Evolutionary conservation across 2,888 invertebrate genomes (phyloP), one percentile per base, ranked within the genome.

Genomic region (Geotrupes spiniger): DNA sequence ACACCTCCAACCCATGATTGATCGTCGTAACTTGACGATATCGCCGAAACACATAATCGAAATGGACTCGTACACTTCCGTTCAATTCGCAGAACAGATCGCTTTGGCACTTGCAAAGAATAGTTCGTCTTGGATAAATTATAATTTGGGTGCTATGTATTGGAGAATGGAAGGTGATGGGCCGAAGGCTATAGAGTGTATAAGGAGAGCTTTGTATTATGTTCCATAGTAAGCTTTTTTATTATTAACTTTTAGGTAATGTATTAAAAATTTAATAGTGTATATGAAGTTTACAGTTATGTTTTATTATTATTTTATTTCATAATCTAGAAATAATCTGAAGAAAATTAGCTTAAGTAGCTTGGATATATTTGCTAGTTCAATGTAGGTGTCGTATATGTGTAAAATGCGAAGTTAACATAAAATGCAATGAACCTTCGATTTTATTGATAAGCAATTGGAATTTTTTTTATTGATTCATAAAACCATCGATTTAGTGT

Each of bases 171-270:
- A 79, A 62, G 90, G 89, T 9, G 79, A 86, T 63, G 82, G 86
- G 1, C 78, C 79, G n/a, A 83, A 85, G 60, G 88, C 89, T n/a
- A 72, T 90, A 42, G 89, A 91, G 63, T 91, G 91, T 71, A 79
- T 84, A 47, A 77, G 89, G 26, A 74, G 88, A 49, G 87, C 90
- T 16, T 78, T 91, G 43, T 83, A 87, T 68, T 83, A 80, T 72
- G 84, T 86, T 42, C 86, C 88, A 37, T 81, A 84, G 87, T 63
- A 58, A 47, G 40, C 42, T 25, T 16, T 41, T 38, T 16, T 48
- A 15, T n/a, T n/a, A n/a, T n/a, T n/a, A n/a, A n/a, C n/a, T n/a
- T n/a, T n/a, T n/a, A n/a, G n/a, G n/a, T n/a, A n/a, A n/a, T n/a
- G n/a, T n/a, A n/a, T n/a, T n/a, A n/a, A n/a, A n/a, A n/a, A n/a